These are phyloP conservation scores for Cheumatopsyche charites DNA, from an alignment of 1,140 invertebrate genomes.

Conservation along the genomic window DNA sequence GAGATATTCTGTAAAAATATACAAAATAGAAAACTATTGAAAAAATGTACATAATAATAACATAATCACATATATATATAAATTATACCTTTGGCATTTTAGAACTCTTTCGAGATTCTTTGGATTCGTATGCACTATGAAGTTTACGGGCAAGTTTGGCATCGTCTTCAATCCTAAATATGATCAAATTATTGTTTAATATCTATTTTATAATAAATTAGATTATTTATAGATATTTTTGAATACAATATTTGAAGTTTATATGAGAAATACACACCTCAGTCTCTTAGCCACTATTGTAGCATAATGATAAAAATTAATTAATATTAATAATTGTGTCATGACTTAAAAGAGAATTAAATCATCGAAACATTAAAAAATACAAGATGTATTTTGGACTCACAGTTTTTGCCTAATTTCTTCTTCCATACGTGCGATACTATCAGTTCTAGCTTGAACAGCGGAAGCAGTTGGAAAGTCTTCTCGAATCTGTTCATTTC, in stretches of 20 bases:
- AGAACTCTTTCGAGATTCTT: constrained; percentile 1
- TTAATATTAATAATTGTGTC: too few relatives aligned
- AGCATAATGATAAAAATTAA: too few relatives aligned
- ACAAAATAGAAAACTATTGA: background rate
- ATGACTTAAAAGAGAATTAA: too few relatives aligned
- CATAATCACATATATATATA: background rate
- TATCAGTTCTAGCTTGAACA: constrained; percentile 30
- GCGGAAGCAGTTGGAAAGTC: constrained; percentile 43
- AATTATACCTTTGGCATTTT: background rate
- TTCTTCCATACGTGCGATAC: constrained; percentile 20
- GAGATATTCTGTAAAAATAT: constrained; percentile 19
- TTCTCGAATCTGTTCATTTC: constrained; percentile 44
- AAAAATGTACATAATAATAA: background rate
- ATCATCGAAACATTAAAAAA: too few relatives aligned
- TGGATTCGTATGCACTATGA: constrained; percentile 2
- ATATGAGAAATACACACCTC: too few relatives aligned
- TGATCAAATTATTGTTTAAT: background rate
- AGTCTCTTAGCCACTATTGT: too few relatives aligned
- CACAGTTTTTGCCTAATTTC: constrained; percentile 21
- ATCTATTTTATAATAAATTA: too few relatives aligned
- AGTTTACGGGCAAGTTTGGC: constrained; percentile 26
- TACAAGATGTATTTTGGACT: background rate
- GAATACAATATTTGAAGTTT: too few relatives aligned
- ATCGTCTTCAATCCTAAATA: constrained; percentile 26
- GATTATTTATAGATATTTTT: too few relatives aligned